phyloP scores from a whole-genome alignment of 2,888 invertebrate genomes.

The Carterocephalus palaemon region DNA sequence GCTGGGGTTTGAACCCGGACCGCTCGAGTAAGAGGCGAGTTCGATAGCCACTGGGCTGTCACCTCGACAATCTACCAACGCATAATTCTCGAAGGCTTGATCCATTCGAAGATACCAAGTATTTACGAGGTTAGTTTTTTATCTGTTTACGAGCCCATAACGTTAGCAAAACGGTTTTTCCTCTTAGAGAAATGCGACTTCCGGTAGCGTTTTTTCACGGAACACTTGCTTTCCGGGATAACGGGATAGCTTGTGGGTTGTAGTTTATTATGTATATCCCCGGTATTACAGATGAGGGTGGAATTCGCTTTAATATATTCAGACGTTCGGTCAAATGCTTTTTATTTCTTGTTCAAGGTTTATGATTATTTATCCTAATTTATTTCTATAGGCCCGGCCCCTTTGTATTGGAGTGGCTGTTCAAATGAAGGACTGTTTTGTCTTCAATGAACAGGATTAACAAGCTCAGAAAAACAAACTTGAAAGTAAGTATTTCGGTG shows the following conservation, averaged over 20 bases:
- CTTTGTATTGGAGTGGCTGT: no score
- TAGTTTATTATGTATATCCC: not conserved
- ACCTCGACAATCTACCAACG: no score
- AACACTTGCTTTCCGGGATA: slow-evolving; percentile 16
- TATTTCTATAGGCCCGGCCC: no score
- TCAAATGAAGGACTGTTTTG: no score
- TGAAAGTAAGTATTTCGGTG: no score
- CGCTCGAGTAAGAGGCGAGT: no score
- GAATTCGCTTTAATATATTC: not conserved
- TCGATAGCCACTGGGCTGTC: no score
- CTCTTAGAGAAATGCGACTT: slow-evolving; percentile 18
- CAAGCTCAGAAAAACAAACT: no score
- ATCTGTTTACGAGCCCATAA: slow-evolving; percentile 16
- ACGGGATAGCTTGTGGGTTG: slow-evolving; percentile 1
- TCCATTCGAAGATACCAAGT: slow-evolving; percentile 13
- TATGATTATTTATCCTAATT: no score
- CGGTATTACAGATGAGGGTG: not conserved
- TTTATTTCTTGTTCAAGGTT: not conserved
- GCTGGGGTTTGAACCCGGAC: no score
- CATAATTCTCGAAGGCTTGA: slow-evolving; percentile 13
- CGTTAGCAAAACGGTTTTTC: slow-evolving; percentile 11
- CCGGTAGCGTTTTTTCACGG: slow-evolving; percentile 17
- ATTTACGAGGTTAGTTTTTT: slow-evolving; percentile 19
- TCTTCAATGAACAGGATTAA: no score
- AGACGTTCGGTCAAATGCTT: not conserved